Percentiles rank a stretch among this genome's conserved stretches.
Evolutionary conservation across 2,797 vertebrate genomes (phyloP).

Genomic region (Coilia nasus): DNA sequence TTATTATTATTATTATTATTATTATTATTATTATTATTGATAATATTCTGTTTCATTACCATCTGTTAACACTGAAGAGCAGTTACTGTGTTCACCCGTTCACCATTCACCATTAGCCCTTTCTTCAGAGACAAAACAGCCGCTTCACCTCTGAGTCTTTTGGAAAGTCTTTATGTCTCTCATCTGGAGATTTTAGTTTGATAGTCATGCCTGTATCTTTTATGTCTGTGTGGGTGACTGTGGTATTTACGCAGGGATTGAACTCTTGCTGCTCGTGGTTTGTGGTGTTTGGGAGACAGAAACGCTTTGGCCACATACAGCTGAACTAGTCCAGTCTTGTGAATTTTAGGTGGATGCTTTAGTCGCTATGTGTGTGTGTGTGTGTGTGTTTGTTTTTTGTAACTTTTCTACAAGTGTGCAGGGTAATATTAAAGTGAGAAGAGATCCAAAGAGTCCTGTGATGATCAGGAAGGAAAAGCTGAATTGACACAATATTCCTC

Average conservation of each 20-base stretch:
- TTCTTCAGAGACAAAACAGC: neutral
- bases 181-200: neutral
- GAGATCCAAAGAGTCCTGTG: conserved; percentile 19
- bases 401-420: neutral
- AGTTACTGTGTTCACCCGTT: neutral
- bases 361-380: neutral
- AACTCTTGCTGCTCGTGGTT: neutral
- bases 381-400: neutral
- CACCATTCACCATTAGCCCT: neutral
- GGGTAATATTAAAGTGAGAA: neutral
- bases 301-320: neutral
- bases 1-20: neutral
- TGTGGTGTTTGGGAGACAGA: neutral
- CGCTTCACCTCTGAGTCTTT: neutral
- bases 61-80: neutral
- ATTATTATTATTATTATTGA: neutral
- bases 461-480: neutral
- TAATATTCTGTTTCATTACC: neutral
- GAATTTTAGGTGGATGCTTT: neutral
- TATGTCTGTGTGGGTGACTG: neutral
- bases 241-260: neutral
- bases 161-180: neutral
- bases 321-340: neutral
- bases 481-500: neutral
- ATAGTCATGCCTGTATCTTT: neutral